A percentile compares a stretch with the other conserved stretches of the same genome.
Evolutionary conservation across 2,797 vertebrate genomes (phyloP).

Genomic region (Myotis pilosus): DNA sequence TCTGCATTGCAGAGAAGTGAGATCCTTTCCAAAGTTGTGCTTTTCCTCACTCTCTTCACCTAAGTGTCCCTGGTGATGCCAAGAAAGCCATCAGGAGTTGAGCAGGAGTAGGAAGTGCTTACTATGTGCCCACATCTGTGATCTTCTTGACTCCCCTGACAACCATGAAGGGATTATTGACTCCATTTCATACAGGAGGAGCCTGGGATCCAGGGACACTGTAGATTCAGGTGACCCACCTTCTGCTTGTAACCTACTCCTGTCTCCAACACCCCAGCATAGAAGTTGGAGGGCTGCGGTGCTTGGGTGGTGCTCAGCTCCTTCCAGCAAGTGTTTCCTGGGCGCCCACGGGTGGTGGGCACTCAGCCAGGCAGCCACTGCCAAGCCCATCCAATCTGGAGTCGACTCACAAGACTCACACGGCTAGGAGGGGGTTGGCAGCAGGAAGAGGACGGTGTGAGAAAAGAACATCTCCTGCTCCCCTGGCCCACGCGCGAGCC

Average conservation of each 20-base stretch:
- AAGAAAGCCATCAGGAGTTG: slow-evolving; percentile 5
- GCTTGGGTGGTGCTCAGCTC: slow-evolving; percentile 48
- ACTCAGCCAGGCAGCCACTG: slow-evolving; percentile 56
- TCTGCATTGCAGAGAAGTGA: background rate
- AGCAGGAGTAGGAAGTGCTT: background rate
- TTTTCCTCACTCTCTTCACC: slow-evolving; percentile 35
- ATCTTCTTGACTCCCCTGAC: background rate
- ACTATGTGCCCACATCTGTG: background rate
- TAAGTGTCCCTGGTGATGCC: slow-evolving; percentile 3
- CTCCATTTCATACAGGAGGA: slow-evolving; percentile 2
- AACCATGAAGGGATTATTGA: background rate
- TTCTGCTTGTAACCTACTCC: background rate
- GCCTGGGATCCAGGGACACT: background rate
- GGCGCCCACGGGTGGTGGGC: slow-evolving; percentile 54
- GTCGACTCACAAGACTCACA: slow-evolving; percentile 66
- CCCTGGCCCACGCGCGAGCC: slow-evolving; percentile 66
- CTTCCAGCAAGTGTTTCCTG: slow-evolving; percentile 60
- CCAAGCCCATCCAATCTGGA: slow-evolving; percentile 67
- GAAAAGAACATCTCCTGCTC: slow-evolving; percentile 76
- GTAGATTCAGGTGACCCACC: background rate
- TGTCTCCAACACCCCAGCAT: background rate
- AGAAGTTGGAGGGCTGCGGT: slow-evolving; percentile 25
- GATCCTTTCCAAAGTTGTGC: background rate
- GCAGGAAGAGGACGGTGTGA: slow-evolving; percentile 68
- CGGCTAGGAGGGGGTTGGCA: slow-evolving; percentile 52